phyloP scores from a whole-genome alignment of 2,113 vertebrate genomes.

The Electrona antarctica region DNA sequence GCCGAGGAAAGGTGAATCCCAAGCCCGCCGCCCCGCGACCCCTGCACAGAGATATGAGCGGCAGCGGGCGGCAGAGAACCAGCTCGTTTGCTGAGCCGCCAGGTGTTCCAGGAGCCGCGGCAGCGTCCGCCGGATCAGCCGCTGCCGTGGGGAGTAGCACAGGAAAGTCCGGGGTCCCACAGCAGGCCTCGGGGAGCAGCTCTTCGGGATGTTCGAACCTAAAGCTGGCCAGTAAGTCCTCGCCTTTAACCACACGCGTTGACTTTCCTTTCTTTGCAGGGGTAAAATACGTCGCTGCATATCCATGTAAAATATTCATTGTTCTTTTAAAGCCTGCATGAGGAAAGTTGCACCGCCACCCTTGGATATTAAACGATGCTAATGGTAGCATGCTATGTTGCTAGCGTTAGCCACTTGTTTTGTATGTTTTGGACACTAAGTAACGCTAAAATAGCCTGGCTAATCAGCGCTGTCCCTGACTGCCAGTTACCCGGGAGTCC shows the following conservation, averaged over 20 bases:
- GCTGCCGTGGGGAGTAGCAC: constrained; percentile 80
- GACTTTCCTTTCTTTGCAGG: too few relatives aligned
- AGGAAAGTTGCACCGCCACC: too few relatives aligned
- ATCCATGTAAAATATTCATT: too few relatives aligned
- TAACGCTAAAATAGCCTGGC: not conserved
- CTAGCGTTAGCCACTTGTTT: constrained; percentile 69
- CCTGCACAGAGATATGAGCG: constrained; percentile 81
- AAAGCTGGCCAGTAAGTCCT: constrained; percentile 77
- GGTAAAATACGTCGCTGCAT: not conserved
- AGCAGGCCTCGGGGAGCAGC: constrained; percentile 81
- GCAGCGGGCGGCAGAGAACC: constrained; percentile 84
- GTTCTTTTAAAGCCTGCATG: not conserved
- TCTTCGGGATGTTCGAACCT: constrained; percentile 79
- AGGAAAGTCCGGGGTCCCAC: constrained; percentile 82
- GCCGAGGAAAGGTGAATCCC: constrained; percentile 49
- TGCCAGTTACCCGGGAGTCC: not conserved
- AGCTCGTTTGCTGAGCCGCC: constrained; percentile 84
- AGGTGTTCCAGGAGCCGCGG: constrained; percentile 76
- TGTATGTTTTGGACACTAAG: constrained; percentile 23
- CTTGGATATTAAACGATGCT: constrained; percentile 19
- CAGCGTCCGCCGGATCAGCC: constrained; percentile 75
- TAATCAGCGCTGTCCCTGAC: not conserved
- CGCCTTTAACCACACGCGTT: not conserved
- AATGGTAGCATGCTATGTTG: constrained; percentile 39
- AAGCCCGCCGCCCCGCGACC: constrained; percentile 65